Evolutionary conservation across 2,113 vertebrate genomes (phyloP).

Genomic region (Rhynchomys soricoides): DNA sequence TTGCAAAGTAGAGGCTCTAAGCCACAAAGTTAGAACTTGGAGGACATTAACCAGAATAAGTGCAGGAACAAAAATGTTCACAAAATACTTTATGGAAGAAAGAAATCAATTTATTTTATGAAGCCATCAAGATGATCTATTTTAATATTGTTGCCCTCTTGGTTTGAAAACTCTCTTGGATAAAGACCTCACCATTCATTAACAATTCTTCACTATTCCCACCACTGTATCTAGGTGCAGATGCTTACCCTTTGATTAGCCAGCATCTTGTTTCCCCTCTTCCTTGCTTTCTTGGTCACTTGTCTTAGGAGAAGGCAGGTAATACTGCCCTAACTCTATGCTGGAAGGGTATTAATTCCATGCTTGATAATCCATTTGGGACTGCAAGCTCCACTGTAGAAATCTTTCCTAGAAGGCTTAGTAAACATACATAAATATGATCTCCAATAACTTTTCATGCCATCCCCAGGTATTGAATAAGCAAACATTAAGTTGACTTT

Average conservation of each 20-base stretch:
- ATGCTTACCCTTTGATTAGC: neutral
- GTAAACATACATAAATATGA: neutral
- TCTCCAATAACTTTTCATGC: neutral
- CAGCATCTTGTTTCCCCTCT: neutral
- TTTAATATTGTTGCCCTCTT: neutral
- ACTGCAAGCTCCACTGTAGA: neutral
- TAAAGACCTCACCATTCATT: neutral
- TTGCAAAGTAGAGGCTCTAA: neutral
- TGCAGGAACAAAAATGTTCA: neutral
- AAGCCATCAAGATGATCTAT: neutral
- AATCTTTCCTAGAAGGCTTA: constrained; percentile 3
- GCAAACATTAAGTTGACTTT: neutral
- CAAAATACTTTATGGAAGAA: neutral
- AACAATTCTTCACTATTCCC: neutral
- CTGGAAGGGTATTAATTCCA: neutral
- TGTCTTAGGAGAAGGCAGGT: neutral
- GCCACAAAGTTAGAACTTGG: neutral
- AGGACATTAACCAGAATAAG: neutral
- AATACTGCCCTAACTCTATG: neutral
- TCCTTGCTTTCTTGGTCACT: neutral
- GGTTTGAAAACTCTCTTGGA: neutral
- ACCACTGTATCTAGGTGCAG: neutral
- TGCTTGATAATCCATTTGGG: constrained; percentile 6
- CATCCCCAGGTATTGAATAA: neutral
- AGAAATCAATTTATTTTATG: neutral